Conservation (phyloP, 1,140 invertebrate genomes). For the Euwallacea fornicatus region DNA sequence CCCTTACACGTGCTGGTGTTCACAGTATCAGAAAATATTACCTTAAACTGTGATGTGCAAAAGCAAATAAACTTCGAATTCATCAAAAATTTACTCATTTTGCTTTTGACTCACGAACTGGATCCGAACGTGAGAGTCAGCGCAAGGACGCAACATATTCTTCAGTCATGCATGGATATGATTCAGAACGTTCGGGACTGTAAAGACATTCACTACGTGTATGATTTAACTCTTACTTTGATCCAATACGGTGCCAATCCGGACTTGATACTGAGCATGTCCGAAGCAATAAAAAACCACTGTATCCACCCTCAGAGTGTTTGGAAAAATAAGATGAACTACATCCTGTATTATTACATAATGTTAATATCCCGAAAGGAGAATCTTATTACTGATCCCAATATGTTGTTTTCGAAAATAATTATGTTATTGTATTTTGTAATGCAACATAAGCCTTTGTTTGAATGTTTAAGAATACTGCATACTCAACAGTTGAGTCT, state of each 20-base stretch:
- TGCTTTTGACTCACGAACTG: slow-evolving; percentile 69
- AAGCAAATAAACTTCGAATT: slow-evolving; percentile 68
- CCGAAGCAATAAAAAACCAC: slow-evolving; percentile 54
- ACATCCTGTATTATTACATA: slow-evolving; percentile 70
- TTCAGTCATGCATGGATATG: slow-evolving; percentile 70
- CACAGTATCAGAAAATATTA: slow-evolving; percentile 72
- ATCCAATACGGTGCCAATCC: slow-evolving; percentile 69
- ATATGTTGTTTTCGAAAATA: slow-evolving; percentile 64
- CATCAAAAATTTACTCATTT: slow-evolving; percentile 66
- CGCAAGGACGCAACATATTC: slow-evolving; percentile 65
- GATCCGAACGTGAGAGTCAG: slow-evolving; percentile 64
- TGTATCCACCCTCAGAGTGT: slow-evolving; percentile 58
- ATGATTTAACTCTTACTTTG: slow-evolving; percentile 67
- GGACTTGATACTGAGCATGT: slow-evolving; percentile 59
- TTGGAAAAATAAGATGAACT: slow-evolving; percentile 62
- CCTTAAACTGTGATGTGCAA: slow-evolving; percentile 63
- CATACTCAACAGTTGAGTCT: slow-evolving; percentile 68
- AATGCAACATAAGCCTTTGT: slow-evolving; percentile 68
- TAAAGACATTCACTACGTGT: slow-evolving; percentile 67
- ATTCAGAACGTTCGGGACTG: slow-evolving; percentile 68
- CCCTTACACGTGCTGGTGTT: slow-evolving; percentile 74
- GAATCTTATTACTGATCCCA: slow-evolving; percentile 65
- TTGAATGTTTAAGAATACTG: slow-evolving; percentile 62
- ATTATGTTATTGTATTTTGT: slow-evolving; percentile 68
- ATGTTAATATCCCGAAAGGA: slow-evolving; percentile 69